Base-by-base conservation (phyloP, 2,888 invertebrate genomes). In the Andrena haemorrhoa region DNA sequence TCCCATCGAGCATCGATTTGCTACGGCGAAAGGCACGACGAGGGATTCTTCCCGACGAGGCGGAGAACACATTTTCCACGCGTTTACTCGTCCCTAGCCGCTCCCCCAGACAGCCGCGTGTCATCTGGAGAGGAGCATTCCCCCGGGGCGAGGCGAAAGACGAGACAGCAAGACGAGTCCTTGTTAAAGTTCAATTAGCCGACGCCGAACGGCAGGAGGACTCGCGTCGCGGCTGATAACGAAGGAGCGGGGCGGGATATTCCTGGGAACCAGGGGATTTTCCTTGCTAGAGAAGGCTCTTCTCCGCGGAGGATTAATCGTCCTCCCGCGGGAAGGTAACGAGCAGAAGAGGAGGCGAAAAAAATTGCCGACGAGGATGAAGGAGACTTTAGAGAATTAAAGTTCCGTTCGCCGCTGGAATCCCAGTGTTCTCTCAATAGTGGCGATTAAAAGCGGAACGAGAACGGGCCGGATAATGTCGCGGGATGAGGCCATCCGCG, bases 351-450 rank as follows among this genome's bases (percentile, higher is more conserved):
- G 73, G 47, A 51, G 63, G 20, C 29, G 66, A 78, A 69, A 79
- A 79, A 81, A 84, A 84, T 77, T 75, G 81, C 82, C 66, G 79
- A 78, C 78, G 70, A 74, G 82, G 79, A 85, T 71, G 74, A 84
- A 85, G 51, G 60, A 47, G 84, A 84, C 84, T 84, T 85, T 82
- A 33, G 75, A 73, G 84, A 84, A 80, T 86, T 83, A 80, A 76
- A 80, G 69, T 69, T 65, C 69, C 66, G 68, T 65, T 35, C 58
- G 56, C 6, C 23, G 56, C 10, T 16, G 63, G 70, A 64, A 61
- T 68, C 58, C 58, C 63, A 8, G 78, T 53, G 71, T 71, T 79
- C 61, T n/a, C 26, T 63, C 49, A 53, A 79, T 70, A 65, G 72
- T 31, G 53, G 65, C 79, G 82, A 80, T 75, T 82, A 73, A 66